Conservation (phyloP, 1,140 invertebrate genomes). For the Branchinecta lynchi region DNA sequence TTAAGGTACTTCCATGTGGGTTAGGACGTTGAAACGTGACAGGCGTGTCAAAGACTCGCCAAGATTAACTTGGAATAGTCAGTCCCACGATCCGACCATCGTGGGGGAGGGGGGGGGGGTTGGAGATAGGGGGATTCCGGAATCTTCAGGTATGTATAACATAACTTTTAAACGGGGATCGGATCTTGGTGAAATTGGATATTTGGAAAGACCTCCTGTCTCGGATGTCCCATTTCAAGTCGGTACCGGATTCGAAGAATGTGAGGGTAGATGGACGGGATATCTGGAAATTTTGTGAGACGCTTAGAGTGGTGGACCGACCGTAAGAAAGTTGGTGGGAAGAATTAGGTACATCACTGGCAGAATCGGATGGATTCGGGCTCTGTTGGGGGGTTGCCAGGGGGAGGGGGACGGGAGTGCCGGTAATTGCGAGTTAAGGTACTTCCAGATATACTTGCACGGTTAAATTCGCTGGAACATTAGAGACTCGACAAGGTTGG, state of each 20-base stretch:
- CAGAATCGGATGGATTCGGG: no score
- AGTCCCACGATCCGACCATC: background rate
- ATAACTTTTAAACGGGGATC: background rate
- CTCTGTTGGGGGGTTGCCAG: no score
- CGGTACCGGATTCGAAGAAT: background rate
- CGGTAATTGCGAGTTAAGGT: no score
- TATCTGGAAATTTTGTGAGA: background rate
- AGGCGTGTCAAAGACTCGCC: background rate
- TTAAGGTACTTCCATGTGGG: background rate
- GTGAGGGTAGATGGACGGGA: background rate
- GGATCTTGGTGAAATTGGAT: slow-evolving; percentile 6
- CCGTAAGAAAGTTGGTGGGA: no score
- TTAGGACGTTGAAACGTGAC: background rate
- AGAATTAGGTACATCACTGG: no score
- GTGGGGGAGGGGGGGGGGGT: slow-evolving; percentile 1
- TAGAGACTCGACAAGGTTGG: no score
- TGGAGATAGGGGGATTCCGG: background rate
- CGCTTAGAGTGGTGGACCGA: no score
- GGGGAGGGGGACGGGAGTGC: no score
- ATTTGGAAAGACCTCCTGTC: slow-evolving; percentile 1
- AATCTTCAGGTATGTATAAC: background rate
- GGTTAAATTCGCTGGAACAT: no score
- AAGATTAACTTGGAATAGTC: slow-evolving; percentile 1
- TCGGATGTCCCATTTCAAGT: background rate
- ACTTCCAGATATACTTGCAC: no score